These are phyloP conservation scores for Mactra quadrangularis DNA, from an alignment of 1,140 invertebrate genomes.

Conservation along the genomic window DNA sequence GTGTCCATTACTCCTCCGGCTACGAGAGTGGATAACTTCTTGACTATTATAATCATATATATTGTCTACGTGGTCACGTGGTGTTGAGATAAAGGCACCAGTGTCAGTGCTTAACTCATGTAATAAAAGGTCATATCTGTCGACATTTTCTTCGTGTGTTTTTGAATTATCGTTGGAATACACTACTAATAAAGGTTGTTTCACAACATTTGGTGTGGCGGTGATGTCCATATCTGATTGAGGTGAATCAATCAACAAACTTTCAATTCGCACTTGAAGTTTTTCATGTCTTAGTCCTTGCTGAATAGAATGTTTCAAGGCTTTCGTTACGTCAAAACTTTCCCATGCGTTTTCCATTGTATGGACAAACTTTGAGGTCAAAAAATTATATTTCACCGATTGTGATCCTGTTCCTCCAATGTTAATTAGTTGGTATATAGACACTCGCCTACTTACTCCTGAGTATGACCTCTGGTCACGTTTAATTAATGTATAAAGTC, in stretches of 20 bases:
- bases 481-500: constrained; percentile 49
- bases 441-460: constrained; percentile 37
- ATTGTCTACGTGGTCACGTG: constrained; percentile 22
- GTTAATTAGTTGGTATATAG: constrained; percentile 46
- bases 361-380: constrained; percentile 51
- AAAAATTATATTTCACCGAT: constrained; percentile 5
- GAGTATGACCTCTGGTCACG: constrained; percentile 30
- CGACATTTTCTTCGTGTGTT: constrained; percentile 61
- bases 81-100: not conserved
- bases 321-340: constrained; percentile 56
- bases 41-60: constrained; percentile 26
- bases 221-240: constrained; percentile 82
- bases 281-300: constrained; percentile 9
- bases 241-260: constrained; percentile 62
- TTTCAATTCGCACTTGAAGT: constrained; percentile 77
- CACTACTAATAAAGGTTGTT: constrained; percentile 76
- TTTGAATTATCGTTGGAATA: constrained; percentile 74
- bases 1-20: constrained; percentile 56
- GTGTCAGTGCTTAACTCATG: constrained; percentile 63
- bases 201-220: constrained; percentile 84
- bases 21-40: constrained; percentile 30
- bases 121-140: constrained; percentile 69
- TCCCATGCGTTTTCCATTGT: constrained; percentile 51
- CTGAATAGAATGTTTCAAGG: constrained; percentile 32
- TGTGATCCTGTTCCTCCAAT: not conserved